Percentiles rank a stretch among this genome's conserved stretches.
Evolutionary conservation across 2,797 vertebrate genomes (phyloP).

Genomic region (Tangara arthus): DNA sequence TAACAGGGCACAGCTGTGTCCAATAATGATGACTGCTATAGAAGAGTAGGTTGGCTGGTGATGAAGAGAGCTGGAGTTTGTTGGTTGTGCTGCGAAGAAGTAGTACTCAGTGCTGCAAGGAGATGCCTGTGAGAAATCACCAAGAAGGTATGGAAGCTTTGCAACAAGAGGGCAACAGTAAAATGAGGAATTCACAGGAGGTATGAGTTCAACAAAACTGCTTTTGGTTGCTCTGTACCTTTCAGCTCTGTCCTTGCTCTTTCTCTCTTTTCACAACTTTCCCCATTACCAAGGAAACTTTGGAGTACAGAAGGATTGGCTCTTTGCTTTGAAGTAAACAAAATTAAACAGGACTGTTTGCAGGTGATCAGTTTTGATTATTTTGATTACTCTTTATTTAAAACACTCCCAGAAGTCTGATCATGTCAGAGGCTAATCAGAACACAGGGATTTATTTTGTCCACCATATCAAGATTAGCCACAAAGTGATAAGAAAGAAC

Average conservation of each 20-base stretch:
- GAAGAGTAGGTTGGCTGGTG: no score
- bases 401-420: not conserved
- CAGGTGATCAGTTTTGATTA: not conserved
- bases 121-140: no score
- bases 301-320: not conserved
- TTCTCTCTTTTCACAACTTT: not conserved
- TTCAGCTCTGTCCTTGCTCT: not conserved
- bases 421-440: not conserved
- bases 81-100: no score
- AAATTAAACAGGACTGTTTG: not conserved
- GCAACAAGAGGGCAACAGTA: no score
- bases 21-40: no score
- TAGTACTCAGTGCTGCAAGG: no score
- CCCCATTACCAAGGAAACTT: not conserved
- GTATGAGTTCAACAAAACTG: not conserved
- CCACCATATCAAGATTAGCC: not conserved
- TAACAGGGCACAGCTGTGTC: no score
- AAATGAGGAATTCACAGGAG: not conserved
- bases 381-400: not conserved
- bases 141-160: no score
- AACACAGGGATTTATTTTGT: not conserved
- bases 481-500: not conserved
- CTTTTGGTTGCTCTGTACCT: not conserved
- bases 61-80: no score
- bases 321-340: not conserved